Conservation (phyloP, 2,888 invertebrate genomes). For the Cyclophora punctaria region DNA sequence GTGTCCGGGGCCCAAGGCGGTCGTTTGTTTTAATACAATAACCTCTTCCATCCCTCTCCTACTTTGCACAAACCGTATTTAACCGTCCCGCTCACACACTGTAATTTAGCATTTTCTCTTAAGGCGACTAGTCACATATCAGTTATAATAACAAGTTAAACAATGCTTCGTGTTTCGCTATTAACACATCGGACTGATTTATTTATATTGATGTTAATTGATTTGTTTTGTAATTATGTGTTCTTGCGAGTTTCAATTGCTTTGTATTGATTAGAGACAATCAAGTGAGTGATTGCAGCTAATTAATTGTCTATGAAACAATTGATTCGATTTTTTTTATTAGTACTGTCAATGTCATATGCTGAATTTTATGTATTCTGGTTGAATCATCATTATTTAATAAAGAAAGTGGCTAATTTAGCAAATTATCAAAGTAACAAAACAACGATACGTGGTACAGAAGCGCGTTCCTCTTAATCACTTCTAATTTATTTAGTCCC, state of each 20-base stretch:
- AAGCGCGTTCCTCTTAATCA: conserved; percentile 72
- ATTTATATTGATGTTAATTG: conserved; percentile 29
- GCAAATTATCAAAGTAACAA: conserved; percentile 41
- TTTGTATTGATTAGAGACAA: background rate
- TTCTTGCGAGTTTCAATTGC: too few relatives aligned
- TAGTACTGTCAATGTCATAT: too few relatives aligned
- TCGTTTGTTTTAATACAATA: conserved; percentile 75
- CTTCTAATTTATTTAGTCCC: conserved; percentile 74
- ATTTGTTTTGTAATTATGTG: conserved; percentile 5
- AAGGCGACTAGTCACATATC: conserved; percentile 56
- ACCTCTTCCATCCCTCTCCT: conserved; percentile 56
- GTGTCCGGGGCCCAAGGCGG: conserved; percentile 69
- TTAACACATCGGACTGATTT: conserved; percentile 30
- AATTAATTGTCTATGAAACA: too few relatives aligned
- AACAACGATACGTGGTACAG: conserved; percentile 60
- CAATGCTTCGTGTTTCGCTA: conserved; percentile 20
- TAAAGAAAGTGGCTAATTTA: conserved; percentile 16
- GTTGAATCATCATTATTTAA: too few relatives aligned
- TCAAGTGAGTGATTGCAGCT: too few relatives aligned
- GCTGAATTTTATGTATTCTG: too few relatives aligned
- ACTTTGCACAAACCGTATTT: conserved; percentile 38
- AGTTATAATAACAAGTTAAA: conserved; percentile 31
- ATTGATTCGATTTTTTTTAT: too few relatives aligned
- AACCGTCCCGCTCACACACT: conserved; percentile 38
- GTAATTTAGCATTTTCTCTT: conserved; percentile 60